Conservation (phyloP, 2,797 vertebrate genomes). For the Eidolon dupreanum region DNA sequence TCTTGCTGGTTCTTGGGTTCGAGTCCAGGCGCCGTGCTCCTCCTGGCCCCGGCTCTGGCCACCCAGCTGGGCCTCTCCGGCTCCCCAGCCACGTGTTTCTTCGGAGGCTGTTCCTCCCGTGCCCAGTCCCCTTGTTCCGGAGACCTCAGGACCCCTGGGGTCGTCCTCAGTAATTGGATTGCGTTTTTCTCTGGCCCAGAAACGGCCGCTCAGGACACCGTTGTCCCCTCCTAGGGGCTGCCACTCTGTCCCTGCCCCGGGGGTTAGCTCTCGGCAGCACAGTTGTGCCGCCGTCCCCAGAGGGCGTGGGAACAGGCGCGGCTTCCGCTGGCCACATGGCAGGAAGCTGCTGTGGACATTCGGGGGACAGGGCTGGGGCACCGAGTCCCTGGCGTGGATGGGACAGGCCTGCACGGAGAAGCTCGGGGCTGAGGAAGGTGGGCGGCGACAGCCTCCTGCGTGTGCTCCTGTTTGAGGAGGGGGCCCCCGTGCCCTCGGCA, state of each 20-base stretch:
- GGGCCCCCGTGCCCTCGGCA: not conserved
- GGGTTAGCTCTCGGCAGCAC: not conserved
- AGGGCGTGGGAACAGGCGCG: not conserved
- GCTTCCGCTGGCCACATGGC: not conserved
- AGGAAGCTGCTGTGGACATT: accelerated
- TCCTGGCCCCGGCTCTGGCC: not conserved
- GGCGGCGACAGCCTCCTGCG: accelerated
- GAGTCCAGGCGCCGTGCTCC: not conserved
- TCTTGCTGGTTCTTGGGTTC: not conserved
- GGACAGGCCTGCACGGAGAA: not conserved
- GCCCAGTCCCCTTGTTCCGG: not conserved
- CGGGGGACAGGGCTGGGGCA: not conserved
- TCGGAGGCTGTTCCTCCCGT: not conserved
- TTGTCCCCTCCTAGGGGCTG: not conserved
- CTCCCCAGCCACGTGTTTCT: not conserved
- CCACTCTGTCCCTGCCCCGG: not conserved
- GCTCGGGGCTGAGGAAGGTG: not conserved
- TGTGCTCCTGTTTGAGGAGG: not conserved
- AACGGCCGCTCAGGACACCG: not conserved
- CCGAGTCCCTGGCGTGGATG: not conserved
- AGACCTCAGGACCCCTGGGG: not conserved
- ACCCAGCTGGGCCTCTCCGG: not conserved
- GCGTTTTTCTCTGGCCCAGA: not conserved
- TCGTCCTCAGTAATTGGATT: not conserved
- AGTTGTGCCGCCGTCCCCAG: not conserved